Evolutionary conservation across 2,113 vertebrate species (phyloP).

Genomic region (Cyanoramphus novaezelandiae): DNA sequence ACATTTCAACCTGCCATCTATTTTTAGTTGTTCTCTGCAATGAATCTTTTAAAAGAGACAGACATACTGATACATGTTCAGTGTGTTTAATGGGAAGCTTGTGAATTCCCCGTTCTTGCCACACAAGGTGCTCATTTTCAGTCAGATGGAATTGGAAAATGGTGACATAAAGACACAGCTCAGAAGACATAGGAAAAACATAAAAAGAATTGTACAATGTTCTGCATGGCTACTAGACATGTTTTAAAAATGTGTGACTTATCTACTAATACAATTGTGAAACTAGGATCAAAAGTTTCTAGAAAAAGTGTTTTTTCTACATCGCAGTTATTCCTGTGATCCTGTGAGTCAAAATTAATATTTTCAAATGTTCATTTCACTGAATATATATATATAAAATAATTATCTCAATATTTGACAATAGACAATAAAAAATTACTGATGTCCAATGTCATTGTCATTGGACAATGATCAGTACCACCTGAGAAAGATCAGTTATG

Average conservation of each 20-base stretch:
- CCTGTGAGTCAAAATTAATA: neutral
- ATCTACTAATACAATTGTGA: neutral
- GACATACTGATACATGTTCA: neutral
- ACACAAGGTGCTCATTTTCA: neutral
- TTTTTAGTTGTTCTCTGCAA: conserved; percentile 33
- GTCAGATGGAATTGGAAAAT: neutral
- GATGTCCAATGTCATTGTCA: neutral
- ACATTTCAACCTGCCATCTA: conserved; percentile 11
- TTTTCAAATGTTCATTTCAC: neutral
- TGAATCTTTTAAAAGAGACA: conserved; percentile 4
- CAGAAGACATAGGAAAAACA: neutral
- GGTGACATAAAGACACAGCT: neutral
- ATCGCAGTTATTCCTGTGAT: neutral
- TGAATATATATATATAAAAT: neutral
- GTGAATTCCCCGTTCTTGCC: neutral
- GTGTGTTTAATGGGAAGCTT: neutral
- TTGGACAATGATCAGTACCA: neutral
- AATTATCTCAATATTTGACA: neutral
- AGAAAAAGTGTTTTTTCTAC: neutral
- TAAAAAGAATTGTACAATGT: neutral
- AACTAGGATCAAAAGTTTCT: neutral
- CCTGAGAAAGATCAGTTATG: neutral
- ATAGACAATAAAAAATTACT: neutral
- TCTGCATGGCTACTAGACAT: neutral
- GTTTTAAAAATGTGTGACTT: neutral